phyloP scores from a whole-genome alignment of 2,113 vertebrate genomes.

The Xiphophorus couchianus region DNA sequence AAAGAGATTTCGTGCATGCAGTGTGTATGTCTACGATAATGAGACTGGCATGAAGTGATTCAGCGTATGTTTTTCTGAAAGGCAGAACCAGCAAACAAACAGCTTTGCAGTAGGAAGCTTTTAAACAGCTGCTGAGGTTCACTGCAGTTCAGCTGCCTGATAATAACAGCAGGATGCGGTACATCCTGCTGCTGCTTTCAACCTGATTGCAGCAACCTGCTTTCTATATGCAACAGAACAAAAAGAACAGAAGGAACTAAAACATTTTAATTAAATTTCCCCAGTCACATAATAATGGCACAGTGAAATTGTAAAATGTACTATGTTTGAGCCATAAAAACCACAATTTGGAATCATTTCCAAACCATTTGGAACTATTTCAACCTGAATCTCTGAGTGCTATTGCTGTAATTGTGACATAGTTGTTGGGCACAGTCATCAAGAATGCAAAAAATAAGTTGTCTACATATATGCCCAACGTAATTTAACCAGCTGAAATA shows the following conservation, averaged over 20 bases:
- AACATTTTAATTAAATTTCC: not conserved
- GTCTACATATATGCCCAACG: no score
- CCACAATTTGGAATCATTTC: not conserved
- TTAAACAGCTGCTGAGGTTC: conserved; percentile 53
- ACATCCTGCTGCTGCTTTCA: conserved; percentile 5
- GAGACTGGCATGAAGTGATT: conserved; percentile 54
- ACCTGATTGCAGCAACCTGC: not conserved
- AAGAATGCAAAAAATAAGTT: no score
- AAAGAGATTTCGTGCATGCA: conserved; percentile 16
- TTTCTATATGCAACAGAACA: not conserved
- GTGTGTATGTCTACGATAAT: conserved; percentile 14
- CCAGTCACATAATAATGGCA: no score
- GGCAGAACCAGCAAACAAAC: conserved; percentile 61
- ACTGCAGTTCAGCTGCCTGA: conserved; percentile 46
- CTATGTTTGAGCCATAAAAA: not conserved
- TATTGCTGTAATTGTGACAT: no score
- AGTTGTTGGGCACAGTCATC: no score
- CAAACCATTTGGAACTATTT: not conserved
- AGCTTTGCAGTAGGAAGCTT: conserved; percentile 43
- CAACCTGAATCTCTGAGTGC: not conserved
- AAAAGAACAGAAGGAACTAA: not conserved
- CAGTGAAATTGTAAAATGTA: no score
- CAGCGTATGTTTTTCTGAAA: conserved; percentile 47
- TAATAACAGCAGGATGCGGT: conserved; percentile 21
- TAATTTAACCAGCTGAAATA: no score